Evolutionary conservation across 2,113 vertebrate genomes (phyloP).

Genomic region (Aleadryas rufinucha): DNA sequence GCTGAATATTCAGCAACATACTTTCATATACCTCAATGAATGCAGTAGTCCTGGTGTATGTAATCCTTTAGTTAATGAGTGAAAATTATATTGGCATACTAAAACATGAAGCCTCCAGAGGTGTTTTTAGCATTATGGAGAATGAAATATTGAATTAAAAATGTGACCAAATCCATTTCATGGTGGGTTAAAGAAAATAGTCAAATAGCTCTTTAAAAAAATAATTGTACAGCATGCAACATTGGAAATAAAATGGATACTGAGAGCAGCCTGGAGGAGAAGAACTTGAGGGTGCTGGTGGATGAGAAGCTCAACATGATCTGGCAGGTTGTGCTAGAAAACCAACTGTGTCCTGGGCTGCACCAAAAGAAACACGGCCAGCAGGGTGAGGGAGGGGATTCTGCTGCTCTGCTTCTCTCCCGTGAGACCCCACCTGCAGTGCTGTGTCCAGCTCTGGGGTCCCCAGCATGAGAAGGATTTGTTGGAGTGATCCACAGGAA

Average conservation of each 20-base stretch:
- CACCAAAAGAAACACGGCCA: neutral
- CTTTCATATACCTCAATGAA: neutral
- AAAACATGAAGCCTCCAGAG: neutral
- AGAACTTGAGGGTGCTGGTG: neutral
- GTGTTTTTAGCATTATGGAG: neutral
- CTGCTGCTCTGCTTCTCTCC: neutral
- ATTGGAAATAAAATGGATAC: neutral
- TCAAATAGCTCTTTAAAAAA: neutral
- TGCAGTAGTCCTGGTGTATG: neutral
- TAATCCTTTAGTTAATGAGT: neutral
- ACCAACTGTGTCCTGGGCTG: neutral
- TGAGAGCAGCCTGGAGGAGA: neutral
- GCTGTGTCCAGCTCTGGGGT: neutral
- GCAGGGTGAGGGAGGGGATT: rapidly evolving
- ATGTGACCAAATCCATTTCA: neutral
- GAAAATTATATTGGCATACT: neutral
- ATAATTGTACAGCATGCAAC: neutral
- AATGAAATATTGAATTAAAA: neutral
- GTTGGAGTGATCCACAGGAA: neutral
- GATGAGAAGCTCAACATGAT: neutral
- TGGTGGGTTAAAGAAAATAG: neutral
- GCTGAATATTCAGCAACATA: neutral
- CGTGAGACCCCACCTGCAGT: rapidly evolving
- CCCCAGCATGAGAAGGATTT: neutral
- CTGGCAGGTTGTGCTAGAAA: rapidly evolving